Evolutionary conservation across 2,797 vertebrate genomes (phyloP), one percentile per base, ranked within the genome.

Genomic region (Tachyglossus aculeatus): DNA sequence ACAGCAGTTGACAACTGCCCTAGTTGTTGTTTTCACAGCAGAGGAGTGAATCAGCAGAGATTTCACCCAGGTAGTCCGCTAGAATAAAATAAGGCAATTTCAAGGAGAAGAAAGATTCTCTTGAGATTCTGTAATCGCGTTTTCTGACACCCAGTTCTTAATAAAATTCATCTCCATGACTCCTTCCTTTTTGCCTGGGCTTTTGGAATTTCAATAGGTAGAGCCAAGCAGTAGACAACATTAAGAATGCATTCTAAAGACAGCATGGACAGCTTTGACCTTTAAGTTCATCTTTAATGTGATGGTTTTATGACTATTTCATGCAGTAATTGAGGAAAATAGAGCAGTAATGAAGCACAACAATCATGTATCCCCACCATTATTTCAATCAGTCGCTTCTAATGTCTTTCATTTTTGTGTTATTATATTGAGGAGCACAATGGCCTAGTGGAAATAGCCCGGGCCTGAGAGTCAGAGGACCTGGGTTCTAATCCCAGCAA

Each of bases 391-490:
- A 62, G 11, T 50, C 72, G 22, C 57, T 78, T 9, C 38, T 82
- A 76, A 71, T 62, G 43, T 14, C 27, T 76, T 81, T 56, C 24
- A 70, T 55, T 82, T 74, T 73, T 79, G 10, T 61, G n/a, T n/a
- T n/a, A 21, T 80, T 85, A 82, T 77, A 14, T 58, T 75, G 63
- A 71, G n/a, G n/a, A n/a, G n/a, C n/a, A n/a, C n/a, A n/a, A n/a
- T n/a, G n/a, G n/a, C n/a, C n/a, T n/a, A n/a, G n/a, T n/a, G n/a
- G n/a, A n/a, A n/a, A n/a, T n/a, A n/a, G n/a, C n/a, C n/a, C n/a
- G n/a, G n/a, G n/a, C n/a, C n/a, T n/a, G n/a, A n/a, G n/a, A n/a
- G n/a, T n/a, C n/a, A n/a, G n/a, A n/a, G n/a, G n/a, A n/a, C n/a
- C n/a, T n/a, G n/a, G n/a, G n/a, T n/a, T n/a, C n/a, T n/a, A n/a